These are phyloP conservation scores for Triplophysa dalaica DNA, from an alignment of 2,113 vertebrate genomes.

Conservation along the genomic window DNA sequence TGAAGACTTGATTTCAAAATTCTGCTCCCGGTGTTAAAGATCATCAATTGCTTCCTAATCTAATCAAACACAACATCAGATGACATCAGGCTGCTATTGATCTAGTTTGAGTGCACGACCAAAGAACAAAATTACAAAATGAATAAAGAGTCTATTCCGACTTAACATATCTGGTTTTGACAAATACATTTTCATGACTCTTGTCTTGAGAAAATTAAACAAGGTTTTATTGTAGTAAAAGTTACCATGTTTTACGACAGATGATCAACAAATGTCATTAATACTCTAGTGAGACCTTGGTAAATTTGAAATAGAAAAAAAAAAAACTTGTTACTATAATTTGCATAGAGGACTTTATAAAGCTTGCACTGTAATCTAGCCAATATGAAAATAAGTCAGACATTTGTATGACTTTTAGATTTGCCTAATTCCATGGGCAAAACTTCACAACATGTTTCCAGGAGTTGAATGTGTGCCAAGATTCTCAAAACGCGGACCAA, in stretches of 20 bases:
- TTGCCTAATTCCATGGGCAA: too few species aligned
- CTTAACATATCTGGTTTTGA: neutral
- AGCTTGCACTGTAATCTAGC: too few species aligned
- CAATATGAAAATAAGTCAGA: too few species aligned
- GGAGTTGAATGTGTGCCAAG: neutral
- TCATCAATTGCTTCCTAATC: neutral
- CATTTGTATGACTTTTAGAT: too few species aligned
- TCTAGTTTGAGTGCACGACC: neutral
- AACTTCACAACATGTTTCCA: too few species aligned
- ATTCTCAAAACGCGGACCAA: slow-evolving; percentile 2
- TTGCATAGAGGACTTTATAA: neutral
- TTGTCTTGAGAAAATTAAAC: too few species aligned
- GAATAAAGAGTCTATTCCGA: neutral
- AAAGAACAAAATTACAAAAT: neutral
- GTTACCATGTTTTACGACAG: too few species aligned
- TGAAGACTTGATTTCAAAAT: neutral
- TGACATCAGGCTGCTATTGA: neutral
- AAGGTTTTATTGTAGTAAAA: too few species aligned
- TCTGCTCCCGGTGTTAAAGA: neutral
- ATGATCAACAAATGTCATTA: too few species aligned
- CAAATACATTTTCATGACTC: neutral
- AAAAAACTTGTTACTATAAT: neutral
- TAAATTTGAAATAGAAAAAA: neutral
- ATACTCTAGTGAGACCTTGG: too few species aligned
- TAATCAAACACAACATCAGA: neutral